Conservation (phyloP, 2,797 vertebrate genomes). For the Lutra lutra region DNA sequence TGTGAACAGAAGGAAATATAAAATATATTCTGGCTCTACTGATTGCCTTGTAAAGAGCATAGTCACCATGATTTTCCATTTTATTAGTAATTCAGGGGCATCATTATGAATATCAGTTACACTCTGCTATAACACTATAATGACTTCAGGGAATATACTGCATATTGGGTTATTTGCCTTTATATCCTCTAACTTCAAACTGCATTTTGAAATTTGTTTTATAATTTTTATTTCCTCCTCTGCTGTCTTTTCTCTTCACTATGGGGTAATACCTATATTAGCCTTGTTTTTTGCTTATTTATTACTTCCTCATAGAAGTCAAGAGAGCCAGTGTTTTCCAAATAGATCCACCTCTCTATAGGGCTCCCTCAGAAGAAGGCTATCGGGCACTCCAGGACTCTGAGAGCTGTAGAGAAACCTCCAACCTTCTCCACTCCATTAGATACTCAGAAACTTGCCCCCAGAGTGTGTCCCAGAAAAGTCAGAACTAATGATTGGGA, state of each 20-base stretch:
- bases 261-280: background rate
- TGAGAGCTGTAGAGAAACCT: background rate
- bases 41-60: background rate
- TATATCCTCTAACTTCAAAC: background rate
- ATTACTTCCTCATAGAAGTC: background rate
- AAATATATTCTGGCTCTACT: background rate
- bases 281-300: background rate
- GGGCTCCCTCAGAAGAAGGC: background rate
- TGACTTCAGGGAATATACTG: background rate
- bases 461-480: background rate
- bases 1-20: background rate
- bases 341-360: background rate
- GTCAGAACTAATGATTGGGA: background rate
- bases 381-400: too few species aligned
- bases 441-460: background rate
- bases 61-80: background rate
- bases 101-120: background rate
- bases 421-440: fast-evolving
- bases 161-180: background rate
- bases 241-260: background rate
- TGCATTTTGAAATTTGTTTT: background rate
- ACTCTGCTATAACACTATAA: background rate
- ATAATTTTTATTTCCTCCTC: background rate
- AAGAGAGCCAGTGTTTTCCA: background rate
- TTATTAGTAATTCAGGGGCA: background rate